phyloP scores from a whole-genome alignment of 2,113 vertebrate genomes.

The Rafetus swinhoei region DNA sequence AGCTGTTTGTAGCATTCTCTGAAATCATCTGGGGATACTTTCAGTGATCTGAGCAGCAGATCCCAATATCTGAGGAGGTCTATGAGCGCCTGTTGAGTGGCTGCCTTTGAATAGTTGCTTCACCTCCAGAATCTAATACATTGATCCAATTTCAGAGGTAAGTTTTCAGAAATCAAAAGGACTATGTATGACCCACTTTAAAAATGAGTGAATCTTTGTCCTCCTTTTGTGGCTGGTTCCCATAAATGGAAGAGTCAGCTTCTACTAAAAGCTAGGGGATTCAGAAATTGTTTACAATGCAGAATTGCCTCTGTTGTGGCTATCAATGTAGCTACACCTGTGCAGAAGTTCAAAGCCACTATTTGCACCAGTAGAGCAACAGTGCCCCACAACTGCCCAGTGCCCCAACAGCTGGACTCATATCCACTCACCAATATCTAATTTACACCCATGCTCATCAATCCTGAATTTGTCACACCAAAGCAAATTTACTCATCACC shows the following conservation, averaged over 20 bases:
- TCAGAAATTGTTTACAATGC: neutral
- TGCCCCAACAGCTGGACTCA: neutral
- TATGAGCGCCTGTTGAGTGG: neutral
- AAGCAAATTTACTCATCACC: neutral
- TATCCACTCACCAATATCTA: neutral
- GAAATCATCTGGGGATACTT: neutral
- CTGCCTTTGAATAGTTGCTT: neutral
- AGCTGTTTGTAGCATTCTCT: neutral
- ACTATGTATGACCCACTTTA: neutral
- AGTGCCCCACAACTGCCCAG: neutral
- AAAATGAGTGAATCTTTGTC: neutral
- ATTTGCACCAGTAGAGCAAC: neutral
- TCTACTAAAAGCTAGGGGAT: neutral
- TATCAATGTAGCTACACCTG: neutral
- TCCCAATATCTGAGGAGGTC: neutral
- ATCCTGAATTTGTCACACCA: no score
- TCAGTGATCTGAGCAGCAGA: neutral
- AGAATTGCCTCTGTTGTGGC: neutral
- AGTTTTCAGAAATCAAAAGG: neutral
- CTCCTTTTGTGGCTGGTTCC: neutral
- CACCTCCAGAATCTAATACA: neutral
- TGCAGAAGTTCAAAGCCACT: neutral
- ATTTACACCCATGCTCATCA: neutral
- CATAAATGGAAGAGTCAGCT: neutral
- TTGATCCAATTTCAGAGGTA: neutral